Base-by-base conservation (phyloP, 2,797 vertebrate genomes). In the Galaxias olidus region DNA sequence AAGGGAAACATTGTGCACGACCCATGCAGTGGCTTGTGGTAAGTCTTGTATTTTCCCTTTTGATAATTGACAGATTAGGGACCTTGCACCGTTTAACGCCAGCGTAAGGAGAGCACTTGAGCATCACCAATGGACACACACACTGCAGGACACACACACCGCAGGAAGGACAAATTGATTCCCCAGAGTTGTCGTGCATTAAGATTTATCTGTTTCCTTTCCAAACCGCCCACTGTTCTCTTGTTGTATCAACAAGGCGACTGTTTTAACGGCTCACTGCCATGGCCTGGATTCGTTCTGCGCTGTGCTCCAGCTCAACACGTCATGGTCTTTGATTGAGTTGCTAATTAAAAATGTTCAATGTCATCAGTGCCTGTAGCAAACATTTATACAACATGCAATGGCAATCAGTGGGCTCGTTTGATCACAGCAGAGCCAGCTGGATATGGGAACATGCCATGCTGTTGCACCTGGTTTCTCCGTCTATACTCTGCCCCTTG, bases 291-390 rank as follows among this genome's bases (percentile, higher is more conserved):
- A 42, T 30, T 44, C 30, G 64, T 60, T 64, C 46, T 63, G 73
- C 68, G 48, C 61, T 76, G 63, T 61, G 57, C 73, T 82, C 74
- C 62, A 72, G 40, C 61, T 68, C 66, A 51, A 42, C 15, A 69
- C 72, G 59, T 84, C 77, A 87, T 80, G 84, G 73, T 78, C 75
- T 81, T 78, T 86, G 80, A 84, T 80, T 77, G 72, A 83, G 78
- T 65, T 76, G 68, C 67, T 84, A 83, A 85, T 88, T 72, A 72
- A 74, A 79, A 17, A 71, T 71, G 76, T 65, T 61, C 30, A 30
- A 77, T 53, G 70, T 88, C 76, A 89, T 86, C 75, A 69, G 65
- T 74, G 76, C 71, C 79, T 84, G 82, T 61, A 65, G 68, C 19
- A 68, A 75, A 77, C 74, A 71, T 74, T 82, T 77, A 55, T 59